A percentile compares a stretch with the other conserved stretches of the same genome.
These are phyloP conservation scores for Linepithema humile DNA, from an alignment of 1,140 invertebrate species.

Conservation along the genomic window DNA sequence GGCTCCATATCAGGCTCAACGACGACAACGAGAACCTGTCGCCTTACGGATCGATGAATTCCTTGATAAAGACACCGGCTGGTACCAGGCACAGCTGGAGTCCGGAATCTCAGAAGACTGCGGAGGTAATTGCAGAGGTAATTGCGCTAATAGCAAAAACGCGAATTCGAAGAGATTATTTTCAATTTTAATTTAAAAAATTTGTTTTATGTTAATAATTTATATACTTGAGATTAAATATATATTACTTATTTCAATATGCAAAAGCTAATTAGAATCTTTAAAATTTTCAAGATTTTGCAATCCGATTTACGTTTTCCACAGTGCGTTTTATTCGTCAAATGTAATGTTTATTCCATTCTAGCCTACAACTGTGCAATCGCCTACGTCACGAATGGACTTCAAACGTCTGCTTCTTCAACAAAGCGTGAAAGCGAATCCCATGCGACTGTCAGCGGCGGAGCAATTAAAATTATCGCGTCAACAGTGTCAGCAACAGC, in stretches of 20 bases:
- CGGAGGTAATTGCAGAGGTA: constrained; percentile 69
- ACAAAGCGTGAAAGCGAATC: constrained; percentile 87
- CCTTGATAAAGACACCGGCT: constrained; percentile 67
- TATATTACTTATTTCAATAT: no score
- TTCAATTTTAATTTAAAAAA: background rate
- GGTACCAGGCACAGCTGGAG: constrained; percentile 82
- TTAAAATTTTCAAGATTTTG: background rate
- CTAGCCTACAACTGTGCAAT: constrained; percentile 69
- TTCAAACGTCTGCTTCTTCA: constrained; percentile 92
- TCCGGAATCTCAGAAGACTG: constrained; percentile 77
- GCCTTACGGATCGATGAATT: constrained; percentile 82
- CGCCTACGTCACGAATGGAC: constrained; percentile 89
- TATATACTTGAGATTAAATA: background rate
- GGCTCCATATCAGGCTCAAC: constrained; percentile 87
- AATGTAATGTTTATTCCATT: background rate
- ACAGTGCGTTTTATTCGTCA: background rate
- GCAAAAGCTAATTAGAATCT: background rate
- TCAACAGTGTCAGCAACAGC: constrained; percentile 82
- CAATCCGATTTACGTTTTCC: background rate
- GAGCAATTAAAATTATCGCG: constrained; percentile 92
- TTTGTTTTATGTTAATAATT: background rate
- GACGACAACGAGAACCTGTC: constrained; percentile 85
- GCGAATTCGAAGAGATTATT: background rate
- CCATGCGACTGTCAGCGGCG: constrained; percentile 90
- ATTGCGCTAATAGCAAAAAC: constrained; percentile 9